A percentile compares a stretch with the other conserved stretches of the same genome.
phyloP scores from a whole-genome alignment of 92 coral and sea anemone species.

The Porites divaricata region DNA sequence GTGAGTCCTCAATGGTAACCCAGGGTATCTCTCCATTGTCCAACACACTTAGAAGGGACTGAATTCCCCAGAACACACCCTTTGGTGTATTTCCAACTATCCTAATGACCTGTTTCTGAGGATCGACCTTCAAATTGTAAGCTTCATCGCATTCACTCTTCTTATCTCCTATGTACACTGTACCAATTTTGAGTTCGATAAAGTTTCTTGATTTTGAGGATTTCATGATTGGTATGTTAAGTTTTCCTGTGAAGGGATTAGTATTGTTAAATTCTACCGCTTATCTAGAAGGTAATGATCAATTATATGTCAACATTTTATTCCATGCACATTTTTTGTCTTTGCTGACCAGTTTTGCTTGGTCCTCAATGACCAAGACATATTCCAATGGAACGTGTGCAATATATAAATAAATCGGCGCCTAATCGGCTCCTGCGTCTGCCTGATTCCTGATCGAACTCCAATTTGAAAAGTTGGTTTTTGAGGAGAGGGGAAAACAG shows the following conservation, averaged over 20 bases:
- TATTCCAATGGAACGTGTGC: too few relatives aligned
- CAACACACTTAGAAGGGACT: constrained; percentile 62
- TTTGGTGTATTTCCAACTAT: constrained; percentile 70
- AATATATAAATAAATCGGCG: too few relatives aligned
- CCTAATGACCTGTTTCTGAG: constrained; percentile 40
- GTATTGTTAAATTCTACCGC: neutral
- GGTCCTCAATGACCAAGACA: too few relatives aligned
- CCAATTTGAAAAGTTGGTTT: too few relatives aligned
- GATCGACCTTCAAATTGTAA: constrained; percentile 74
- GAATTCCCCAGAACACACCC: constrained; percentile 76
- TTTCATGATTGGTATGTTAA: neutral
- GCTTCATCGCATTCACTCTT: constrained; percentile 61
- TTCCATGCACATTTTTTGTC: too few relatives aligned
- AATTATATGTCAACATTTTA: too few relatives aligned
- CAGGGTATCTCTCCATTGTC: constrained; percentile 60
- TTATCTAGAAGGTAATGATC: too few relatives aligned
- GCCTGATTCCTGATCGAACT: too few relatives aligned
- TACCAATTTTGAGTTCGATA: constrained; percentile 59
- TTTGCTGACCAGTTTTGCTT: too few relatives aligned
- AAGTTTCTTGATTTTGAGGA: neutral
- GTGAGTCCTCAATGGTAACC: constrained; percentile 57
- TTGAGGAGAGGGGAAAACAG: too few relatives aligned
- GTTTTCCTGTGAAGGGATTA: constrained; percentile 6
- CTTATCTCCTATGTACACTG: constrained; percentile 28
- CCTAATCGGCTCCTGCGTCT: too few relatives aligned